Evolutionary conservation across 2,113 vertebrate species (phyloP), one percentile per base, ranked within the genome.

Genomic region (Melierax canorus): DNA sequence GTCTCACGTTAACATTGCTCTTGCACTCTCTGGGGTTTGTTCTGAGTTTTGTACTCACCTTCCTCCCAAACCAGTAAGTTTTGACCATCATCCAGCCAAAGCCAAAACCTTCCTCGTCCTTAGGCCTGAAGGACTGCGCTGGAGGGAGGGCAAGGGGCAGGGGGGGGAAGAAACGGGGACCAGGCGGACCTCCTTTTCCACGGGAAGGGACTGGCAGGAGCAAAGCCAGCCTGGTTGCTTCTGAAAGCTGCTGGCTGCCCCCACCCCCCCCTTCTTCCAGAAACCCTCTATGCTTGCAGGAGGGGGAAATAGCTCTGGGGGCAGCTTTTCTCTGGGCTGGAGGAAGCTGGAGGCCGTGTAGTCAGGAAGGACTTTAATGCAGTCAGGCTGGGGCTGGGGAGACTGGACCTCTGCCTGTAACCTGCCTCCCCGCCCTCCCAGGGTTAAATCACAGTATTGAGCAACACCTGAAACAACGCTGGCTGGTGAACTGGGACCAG

Each of bases 171-270:
- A 20, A 56, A 29, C 0, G 1, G 21, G n/a, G 16, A 59, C 38
- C 9, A 36, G 36, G 10, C 21, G 68, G 67, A 72, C 32, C 13
- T 62, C 16, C 8, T 88, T 92, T 66, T 36, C 34, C 34, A 30
- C 0, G 0, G 11, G 18, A 58, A 30, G 26, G 22, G 5, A 46
- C 19, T 7, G 3, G 11, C 2, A 8, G 30, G 18, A 88, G 18
- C 41, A 66, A n/a, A 62, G 34, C 10, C 10, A 46, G n/a, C 23
- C 17, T 38, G 27, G 60, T 14, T 34, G 15, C 16, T 75, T 73
- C 36, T 50, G 17, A 79, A 84, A 89, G 26, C 39, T 72, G 18
- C 30, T 45, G 45, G 19, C 21, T 85, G 36, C 32, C 8, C 7
- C 63, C 13, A 3, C 9, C 4, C 7, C 2, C 11, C 22, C 7